phyloP scores from a whole-genome alignment of 2,797 vertebrate genomes.

The Anguilla pacifica region DNA sequence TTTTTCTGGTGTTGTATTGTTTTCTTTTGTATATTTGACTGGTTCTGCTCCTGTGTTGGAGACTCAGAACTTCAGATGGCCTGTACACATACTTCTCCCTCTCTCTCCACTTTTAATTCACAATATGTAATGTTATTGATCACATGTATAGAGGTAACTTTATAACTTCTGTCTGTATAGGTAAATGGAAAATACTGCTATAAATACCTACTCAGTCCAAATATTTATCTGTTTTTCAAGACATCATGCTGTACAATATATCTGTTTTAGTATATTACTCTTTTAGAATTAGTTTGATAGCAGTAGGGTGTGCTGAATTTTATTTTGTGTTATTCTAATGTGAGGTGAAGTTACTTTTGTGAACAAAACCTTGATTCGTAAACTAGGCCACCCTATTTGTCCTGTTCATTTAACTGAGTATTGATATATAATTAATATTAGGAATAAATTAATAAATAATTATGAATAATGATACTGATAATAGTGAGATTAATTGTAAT shows the following conservation, averaged over 20 bases:
- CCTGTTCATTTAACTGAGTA: conserved; percentile 81
- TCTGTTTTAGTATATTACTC: conserved; percentile 84
- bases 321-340: conserved; percentile 81
- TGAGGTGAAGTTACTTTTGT: conserved; percentile 85
- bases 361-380: conserved; percentile 80
- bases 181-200: conserved; percentile 78
- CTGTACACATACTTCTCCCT: conserved; percentile 72
- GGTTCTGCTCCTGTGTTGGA: conserved; percentile 77
- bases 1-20: conserved; percentile 39
- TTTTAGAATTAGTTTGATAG: conserved; percentile 84
- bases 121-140: conserved; percentile 80
- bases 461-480: conserved; percentile 40
- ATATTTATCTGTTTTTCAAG: conserved; percentile 84
- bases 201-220: conserved; percentile 78
- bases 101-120: conserved; percentile 73
- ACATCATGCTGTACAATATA: conserved; percentile 83
- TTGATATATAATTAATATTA: conserved; percentile 63
- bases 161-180: conserved; percentile 79
- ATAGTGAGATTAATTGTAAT: conserved; percentile 44
- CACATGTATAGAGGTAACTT: conserved; percentile 80
- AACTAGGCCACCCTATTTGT: conserved; percentile 79
- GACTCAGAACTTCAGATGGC: conserved; percentile 80
- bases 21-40: conserved; percentile 55
- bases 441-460: conserved; percentile 40
- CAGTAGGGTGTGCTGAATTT: conserved; percentile 79